Percentiles rank a stretch among this genome's conserved stretches.
phyloP scores from a whole-genome alignment of 2,888 invertebrate genomes.

The Watsonalla binaria region DNA sequence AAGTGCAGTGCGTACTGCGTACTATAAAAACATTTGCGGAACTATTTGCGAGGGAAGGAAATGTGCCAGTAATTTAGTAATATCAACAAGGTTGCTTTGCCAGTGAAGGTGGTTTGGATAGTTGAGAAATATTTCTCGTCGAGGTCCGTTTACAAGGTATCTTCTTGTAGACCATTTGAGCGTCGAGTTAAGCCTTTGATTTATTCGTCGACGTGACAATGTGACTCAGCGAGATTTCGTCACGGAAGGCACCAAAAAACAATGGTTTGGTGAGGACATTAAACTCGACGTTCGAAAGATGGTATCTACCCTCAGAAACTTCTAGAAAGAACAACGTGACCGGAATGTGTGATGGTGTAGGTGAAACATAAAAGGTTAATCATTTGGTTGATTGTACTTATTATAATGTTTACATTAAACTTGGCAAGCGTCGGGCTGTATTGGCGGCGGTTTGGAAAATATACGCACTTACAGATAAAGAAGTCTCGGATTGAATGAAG shows the following conservation, averaged over 20 bases:
- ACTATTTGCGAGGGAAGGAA: conserved; percentile 67
- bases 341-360: conserved; percentile 31
- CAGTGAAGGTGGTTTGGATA: conserved; percentile 60
- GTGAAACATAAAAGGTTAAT: conserved; percentile 15
- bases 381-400: conserved; percentile 16
- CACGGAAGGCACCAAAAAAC: conserved; percentile 41
- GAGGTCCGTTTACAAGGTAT: conserved; percentile 23
- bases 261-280: conserved; percentile 36
- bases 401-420: conserved; percentile 25
- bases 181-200: conserved; percentile 24
- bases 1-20: conserved; percentile 35
- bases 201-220: conserved; percentile 40
- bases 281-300: conserved; percentile 39
- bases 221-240: conserved; percentile 36
- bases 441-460: not conserved
- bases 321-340: conserved; percentile 40
- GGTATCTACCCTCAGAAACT: conserved; percentile 33
- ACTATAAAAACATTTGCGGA: conserved; percentile 47
- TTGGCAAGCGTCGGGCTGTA: not conserved
- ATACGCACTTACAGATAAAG: conserved; percentile 2
- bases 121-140: conserved; percentile 54
- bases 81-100: conserved; percentile 60
- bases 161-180: conserved; percentile 16
- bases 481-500: not conserved
- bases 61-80: conserved; percentile 35